Evolutionary conservation across 2,797 vertebrate species (phyloP), one percentile per base, ranked within the genome.

Genomic region (Brotula barbata): DNA sequence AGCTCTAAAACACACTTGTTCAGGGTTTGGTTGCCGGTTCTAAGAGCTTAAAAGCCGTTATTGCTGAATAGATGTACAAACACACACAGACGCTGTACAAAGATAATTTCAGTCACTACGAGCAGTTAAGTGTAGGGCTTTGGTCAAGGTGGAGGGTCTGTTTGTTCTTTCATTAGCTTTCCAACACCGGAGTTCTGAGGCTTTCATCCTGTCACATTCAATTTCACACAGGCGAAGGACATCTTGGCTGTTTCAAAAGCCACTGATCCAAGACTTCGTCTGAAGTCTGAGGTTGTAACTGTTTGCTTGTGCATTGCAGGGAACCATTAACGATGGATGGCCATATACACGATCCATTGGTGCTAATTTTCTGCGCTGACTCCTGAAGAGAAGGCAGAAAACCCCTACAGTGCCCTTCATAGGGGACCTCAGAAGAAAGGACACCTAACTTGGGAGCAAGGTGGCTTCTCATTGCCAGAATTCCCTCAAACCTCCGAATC

Each of bases 311-410:
- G 36, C 77, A 54, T 85, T 73, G 5, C 85, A 92, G 91, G 87
- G 83, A 89, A 71, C 71, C 77, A 70, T 70, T 90, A 86, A 89
- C 79, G 50, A 78, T 44, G 58, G 85, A 78, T 60, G 52, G 51
- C 69, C 59, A 47, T 66, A 40, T 13, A 10, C 52, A 15, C 62
- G 50, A 65, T 80, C 73, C 76, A 81, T 84, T 84, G 89, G 91
- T 91, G 92, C 90, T 91, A 87, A 68, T 80, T 43, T 56, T 75
- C 69, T 64, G 63, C 58, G 60, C 49, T 9, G 16, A 45, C n/a
- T 59, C 58, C 69, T 66, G 77, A 73, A 49, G 73, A 16, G 68
- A 62, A 48, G 63, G 46, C 43, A 20, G 74, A 57, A 45, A 11
- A n/a, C 8, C 13, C 47, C 43, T 2, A n/a, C 5, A 17, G 19